Base-by-base conservation (phyloP, 2,797 vertebrate genomes). In the Sebastiscus tertius region DNA sequence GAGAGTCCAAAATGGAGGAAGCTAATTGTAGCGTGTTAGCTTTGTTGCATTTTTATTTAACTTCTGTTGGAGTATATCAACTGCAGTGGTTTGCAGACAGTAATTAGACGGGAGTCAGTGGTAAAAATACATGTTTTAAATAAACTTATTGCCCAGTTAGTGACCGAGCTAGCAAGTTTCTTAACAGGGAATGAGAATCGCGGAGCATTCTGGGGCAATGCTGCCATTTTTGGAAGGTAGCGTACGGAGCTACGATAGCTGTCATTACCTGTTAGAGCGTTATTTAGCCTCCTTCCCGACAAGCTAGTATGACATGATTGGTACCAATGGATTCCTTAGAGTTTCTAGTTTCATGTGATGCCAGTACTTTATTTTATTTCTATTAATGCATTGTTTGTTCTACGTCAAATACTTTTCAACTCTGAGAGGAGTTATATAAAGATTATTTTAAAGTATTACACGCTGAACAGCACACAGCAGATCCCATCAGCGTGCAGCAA, bases 401-500 rank as follows among this genome's bases (percentile, higher is more conserved):
- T 39, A 18, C 31, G 6, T 63, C 49, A 69, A 46, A 26, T 39
- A 10, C 8, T 27, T 46, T 59, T 61, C 31, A 71, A 1, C 54
- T 81, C 39, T 66, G 36, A 68, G 69, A 65, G 33, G 27, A 71
- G 71, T 83, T 85, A 84, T 70, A 86, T 82, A 36, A 76, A 85
- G 76, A 83, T 90, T 73, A 73, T 82, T 80, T 88, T 75, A 86
- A 76, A 81, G 64, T 59, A 59, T 83, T 70, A 75, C 72, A 70
- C 42, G 59, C 71, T 72, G 66, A 81, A 66, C 55, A 72, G 69
- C 72, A 75, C 62, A 55, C n/a, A 69, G n/a, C 65, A 81, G 42
- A 87, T 88, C 80, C 49, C 8, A 22, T 65, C 72, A 67, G 71
- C 86, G 31, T 89, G 88, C 71, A 82, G 59, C 31, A 72, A 90